Evolutionary conservation across 2,797 vertebrate genomes (phyloP).

Genomic region (Labeo calbasu): DNA sequence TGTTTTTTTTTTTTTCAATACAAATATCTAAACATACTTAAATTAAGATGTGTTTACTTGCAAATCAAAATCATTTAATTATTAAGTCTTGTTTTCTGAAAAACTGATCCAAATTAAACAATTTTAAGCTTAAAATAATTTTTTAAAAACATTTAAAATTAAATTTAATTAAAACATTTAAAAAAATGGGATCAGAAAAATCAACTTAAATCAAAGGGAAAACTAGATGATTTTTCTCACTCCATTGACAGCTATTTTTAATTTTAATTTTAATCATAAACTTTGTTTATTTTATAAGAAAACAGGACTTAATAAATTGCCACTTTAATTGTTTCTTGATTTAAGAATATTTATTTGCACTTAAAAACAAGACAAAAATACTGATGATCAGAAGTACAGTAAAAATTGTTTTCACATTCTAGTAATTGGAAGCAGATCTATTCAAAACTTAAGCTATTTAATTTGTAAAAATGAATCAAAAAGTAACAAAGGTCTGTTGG

Average conservation of each 20-base stretch:
- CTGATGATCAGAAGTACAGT: not conserved
- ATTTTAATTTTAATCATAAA: too few relatives aligned
- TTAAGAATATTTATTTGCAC: not conserved
- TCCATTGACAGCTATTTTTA: too few relatives aligned
- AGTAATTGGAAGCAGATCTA: not conserved
- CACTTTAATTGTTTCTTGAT: too few relatives aligned
- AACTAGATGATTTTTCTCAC: too few relatives aligned
- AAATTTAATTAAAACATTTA: too few relatives aligned
- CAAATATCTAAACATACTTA: not conserved
- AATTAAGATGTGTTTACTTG: not conserved
- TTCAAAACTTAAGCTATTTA: not conserved
- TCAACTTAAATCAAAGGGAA: not conserved
- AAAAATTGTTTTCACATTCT: not conserved
- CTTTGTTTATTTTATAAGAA: too few relatives aligned
- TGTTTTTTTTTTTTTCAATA: not conserved
- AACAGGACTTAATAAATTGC: too few relatives aligned
- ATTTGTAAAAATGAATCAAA: not conserved
- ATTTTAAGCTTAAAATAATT: not conserved
- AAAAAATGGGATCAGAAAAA: not conserved
- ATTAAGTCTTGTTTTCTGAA: too few relatives aligned
- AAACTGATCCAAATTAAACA: too few relatives aligned
- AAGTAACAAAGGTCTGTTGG: not conserved
- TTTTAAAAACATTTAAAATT: too few relatives aligned
- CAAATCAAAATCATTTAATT: too few relatives aligned
- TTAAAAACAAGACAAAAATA: not conserved